Conservation (phyloP, 2,888 invertebrate genomes). For the Stenolophus ochropezus region DNA sequence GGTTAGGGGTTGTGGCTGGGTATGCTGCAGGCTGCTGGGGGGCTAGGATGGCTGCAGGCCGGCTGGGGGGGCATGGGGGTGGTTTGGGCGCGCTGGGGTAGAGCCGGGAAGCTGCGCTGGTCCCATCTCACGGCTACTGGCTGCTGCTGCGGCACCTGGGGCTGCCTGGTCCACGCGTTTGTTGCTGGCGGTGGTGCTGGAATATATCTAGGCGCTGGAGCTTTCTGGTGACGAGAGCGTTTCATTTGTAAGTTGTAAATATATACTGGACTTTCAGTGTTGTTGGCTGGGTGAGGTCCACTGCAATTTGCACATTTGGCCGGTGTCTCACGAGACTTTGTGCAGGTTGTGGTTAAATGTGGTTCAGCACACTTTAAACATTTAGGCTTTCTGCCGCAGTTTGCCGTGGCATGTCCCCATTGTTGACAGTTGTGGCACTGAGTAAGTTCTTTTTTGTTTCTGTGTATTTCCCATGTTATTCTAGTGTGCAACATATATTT, state of each 20-base stretch:
- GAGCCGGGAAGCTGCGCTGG: not conserved
- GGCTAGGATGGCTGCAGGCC: not conserved
- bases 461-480: not conserved
- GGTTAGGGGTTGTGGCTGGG: not conserved
- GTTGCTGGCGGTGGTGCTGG: not conserved
- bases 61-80: not conserved
- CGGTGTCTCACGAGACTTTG: not conserved
- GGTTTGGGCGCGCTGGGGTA: not conserved
- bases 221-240: not conserved
- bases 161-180: not conserved
- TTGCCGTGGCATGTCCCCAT: conserved; percentile 8
- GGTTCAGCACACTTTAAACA: not conserved
- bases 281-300: not conserved
- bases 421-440: not conserved
- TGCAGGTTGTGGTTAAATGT: not conserved
- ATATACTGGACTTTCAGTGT: not conserved
- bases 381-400: not conserved
- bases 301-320: conserved; percentile 14
- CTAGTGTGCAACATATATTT: not conserved
- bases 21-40: not conserved
- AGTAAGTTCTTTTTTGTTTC: not conserved
- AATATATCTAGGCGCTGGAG: not conserved
- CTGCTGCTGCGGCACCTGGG: not conserved
- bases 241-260: not conserved
- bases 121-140: not conserved